phyloP scores from a whole-genome alignment of 2,113 vertebrate species.

The Hypocryptadius cinnamomeus region DNA sequence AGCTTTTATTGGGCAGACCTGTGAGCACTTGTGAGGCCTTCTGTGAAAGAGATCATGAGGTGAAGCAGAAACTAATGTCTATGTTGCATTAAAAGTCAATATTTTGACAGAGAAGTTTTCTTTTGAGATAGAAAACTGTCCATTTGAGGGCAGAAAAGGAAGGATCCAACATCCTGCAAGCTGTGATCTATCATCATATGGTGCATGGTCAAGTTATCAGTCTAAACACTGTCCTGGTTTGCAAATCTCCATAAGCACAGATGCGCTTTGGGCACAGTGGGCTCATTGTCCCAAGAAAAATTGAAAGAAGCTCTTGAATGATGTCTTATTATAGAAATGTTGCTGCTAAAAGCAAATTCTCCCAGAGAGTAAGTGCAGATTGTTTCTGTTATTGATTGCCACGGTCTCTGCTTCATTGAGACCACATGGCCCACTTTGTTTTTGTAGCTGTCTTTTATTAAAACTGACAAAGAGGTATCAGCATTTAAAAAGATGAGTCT shows the following conservation, averaged over 20 bases:
- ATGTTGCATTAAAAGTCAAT: neutral
- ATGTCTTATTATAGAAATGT: constrained; percentile 22
- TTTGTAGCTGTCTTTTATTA: constrained; percentile 60
- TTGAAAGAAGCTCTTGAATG: neutral
- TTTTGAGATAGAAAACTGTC: neutral
- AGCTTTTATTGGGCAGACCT: neutral
- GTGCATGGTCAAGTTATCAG: neutral
- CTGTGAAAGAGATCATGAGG: neutral
- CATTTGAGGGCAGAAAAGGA: neutral
- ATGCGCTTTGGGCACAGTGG: constrained; percentile 31
- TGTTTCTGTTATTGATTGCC: constrained; percentile 46
- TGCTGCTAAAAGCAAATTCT: constrained; percentile 45
- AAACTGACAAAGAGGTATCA: constrained; percentile 59
- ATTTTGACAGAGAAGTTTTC: neutral
- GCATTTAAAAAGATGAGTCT: constrained; percentile 33
- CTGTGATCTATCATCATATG: neutral
- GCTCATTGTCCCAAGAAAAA: constrained; percentile 38
- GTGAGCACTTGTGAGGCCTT: neutral
- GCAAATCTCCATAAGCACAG: neutral
- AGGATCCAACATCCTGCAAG: neutral
- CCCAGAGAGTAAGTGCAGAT: constrained; percentile 14
- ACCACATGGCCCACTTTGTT: constrained; percentile 56
- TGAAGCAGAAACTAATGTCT: neutral
- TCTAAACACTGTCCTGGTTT: constrained; percentile 21
- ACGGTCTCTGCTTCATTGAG: constrained; percentile 29